phyloP scores from a whole-genome alignment of 2,888 invertebrate genomes.

The Nebria salina region DNA sequence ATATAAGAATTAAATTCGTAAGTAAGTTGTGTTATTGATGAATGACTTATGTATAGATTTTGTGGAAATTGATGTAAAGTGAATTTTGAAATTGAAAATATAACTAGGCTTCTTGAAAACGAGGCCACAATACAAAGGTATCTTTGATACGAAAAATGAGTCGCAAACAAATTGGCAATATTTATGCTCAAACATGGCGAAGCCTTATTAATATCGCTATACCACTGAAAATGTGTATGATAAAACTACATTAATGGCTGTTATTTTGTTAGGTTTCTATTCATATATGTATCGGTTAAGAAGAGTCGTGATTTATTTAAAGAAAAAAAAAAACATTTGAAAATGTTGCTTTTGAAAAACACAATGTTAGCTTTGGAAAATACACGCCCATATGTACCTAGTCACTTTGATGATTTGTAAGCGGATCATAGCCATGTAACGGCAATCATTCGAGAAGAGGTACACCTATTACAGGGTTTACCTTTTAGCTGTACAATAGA shows the following conservation, averaged over 20 bases:
- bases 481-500: constrained; percentile 8
- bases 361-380: constrained; percentile 16
- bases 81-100: background rate
- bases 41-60: background rate
- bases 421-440: constrained; percentile 19
- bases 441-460: constrained; percentile 15
- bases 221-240: background rate
- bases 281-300: background rate
- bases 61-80: background rate
- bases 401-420: constrained; percentile 20
- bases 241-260: background rate
- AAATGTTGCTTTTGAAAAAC: constrained; percentile 23
- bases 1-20: too few relatives aligned
- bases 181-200: background rate
- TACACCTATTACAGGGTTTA: background rate
- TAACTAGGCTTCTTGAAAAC: background rate
- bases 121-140: background rate
- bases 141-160: background rate
- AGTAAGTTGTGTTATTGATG: too few relatives aligned
- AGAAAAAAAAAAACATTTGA: constrained; percentile 59
- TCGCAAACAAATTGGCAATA: background rate
- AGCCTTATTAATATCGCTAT: background rate
- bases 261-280: background rate
- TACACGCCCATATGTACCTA: background rate
- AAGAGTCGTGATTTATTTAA: background rate